Conservation (phyloP, 1,140 invertebrate genomes). For the Drosophila ercepeae region DNA sequence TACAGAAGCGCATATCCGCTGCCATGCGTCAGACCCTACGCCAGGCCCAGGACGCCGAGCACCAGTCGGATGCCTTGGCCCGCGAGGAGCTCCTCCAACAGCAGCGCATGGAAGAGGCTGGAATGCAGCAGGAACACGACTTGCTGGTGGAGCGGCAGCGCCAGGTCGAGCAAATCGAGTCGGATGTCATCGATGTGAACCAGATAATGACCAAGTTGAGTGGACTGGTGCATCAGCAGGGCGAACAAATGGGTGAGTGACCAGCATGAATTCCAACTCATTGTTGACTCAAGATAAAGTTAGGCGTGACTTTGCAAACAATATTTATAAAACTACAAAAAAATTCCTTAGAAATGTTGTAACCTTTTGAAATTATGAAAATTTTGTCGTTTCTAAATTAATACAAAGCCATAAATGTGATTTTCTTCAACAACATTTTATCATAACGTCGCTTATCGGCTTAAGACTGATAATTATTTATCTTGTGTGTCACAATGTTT, state of each 20-base stretch:
- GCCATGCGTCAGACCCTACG: slow-evolving; percentile 91
- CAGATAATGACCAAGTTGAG: slow-evolving; percentile 96
- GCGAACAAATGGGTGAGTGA: slow-evolving; percentile 91
- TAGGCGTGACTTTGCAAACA: too few species aligned
- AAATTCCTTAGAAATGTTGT: neutral
- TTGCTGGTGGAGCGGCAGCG: slow-evolving; percentile 90
- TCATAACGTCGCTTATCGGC: neutral
- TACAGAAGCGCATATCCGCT: slow-evolving; percentile 91
- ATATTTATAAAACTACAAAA: too few species aligned
- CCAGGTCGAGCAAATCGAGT: slow-evolving; percentile 90
- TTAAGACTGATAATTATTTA: slow-evolving; percentile 5
- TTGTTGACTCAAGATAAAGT: neutral
- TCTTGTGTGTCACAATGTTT: neutral
- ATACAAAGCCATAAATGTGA: too few species aligned
- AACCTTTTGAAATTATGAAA: too few species aligned
- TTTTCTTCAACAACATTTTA: neutral
- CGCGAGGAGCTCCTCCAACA: slow-evolving; percentile 85
- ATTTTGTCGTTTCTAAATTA: too few species aligned
- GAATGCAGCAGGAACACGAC: slow-evolving; percentile 92
- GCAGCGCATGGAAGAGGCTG: slow-evolving; percentile 85
- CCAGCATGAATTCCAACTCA: neutral
- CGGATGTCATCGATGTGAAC: slow-evolving; percentile 95
- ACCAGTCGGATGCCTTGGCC: slow-evolving; percentile 75
- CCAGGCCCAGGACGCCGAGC: slow-evolving; percentile 79
- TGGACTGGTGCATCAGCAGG: slow-evolving; percentile 92